Conservation (phyloP, 1,140 invertebrate species). For the Heliconius eleuchia region DNA sequence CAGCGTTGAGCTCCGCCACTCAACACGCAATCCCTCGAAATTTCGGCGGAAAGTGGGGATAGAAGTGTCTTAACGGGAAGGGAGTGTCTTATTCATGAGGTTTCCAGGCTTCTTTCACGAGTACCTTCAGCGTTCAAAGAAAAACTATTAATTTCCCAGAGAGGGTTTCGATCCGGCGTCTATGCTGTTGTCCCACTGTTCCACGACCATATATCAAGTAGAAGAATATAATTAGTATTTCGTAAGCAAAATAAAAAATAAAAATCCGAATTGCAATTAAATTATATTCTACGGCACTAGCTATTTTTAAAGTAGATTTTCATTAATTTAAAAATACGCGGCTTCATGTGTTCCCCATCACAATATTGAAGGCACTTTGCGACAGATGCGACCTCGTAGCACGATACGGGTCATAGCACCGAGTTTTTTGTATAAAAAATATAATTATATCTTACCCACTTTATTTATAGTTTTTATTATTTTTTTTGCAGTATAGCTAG, state of each 20-base stretch:
- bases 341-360: slow-evolving; percentile 5
- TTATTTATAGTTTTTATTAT: neutral
- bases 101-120: no score
- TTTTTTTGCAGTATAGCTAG: neutral
- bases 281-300: neutral
- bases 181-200: no score
- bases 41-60: no score
- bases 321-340: slow-evolving; percentile 7
- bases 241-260: neutral
- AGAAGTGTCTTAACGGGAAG: no score
- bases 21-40: no score
- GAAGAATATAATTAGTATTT: no score
- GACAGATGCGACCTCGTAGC: neutral
- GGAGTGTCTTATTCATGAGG: no score
- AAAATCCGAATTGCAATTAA: neutral
- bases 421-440: neutral
- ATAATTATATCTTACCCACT: neutral
- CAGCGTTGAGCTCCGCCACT: no score
- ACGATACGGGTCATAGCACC: neutral
- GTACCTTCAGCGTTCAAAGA: neutral
- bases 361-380: slow-evolving; percentile 13
- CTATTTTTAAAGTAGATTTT: neutral
- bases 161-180: no score
- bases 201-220: no score
- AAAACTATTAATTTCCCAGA: no score